Evolutionary conservation across 2,113 vertebrate species (phyloP).

Genomic region (Periophthalmus modestus): DNA sequence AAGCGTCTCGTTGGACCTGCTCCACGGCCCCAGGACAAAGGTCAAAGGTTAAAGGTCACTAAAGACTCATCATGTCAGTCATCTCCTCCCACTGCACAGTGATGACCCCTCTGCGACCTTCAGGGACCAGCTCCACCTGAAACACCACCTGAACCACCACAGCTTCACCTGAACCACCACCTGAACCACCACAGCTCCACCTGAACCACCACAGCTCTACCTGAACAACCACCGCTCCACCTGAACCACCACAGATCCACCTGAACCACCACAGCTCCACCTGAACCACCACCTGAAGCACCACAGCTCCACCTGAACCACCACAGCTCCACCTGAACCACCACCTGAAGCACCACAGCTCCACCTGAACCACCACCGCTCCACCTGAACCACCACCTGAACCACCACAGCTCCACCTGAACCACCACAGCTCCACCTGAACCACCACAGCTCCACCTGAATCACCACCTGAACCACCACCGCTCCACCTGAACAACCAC

Average conservation of each 20-base stretch:
- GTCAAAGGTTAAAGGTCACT: conserved; percentile 69
- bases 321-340: too few species aligned
- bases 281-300: background rate
- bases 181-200: conserved; percentile 6
- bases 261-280: conserved; percentile 15
- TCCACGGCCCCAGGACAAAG: conserved; percentile 34
- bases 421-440: too few species aligned
- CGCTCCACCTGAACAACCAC: too few species aligned
- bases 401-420: too few species aligned
- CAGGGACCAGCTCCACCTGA: conserved; percentile 19
- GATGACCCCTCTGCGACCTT: conserved; percentile 54
- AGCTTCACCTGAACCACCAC: too few species aligned
- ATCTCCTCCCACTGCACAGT: conserved; percentile 38
- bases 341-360: conserved; percentile 5
- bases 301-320: too few species aligned
- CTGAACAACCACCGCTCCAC: conserved; percentile 15
- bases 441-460: conserved; percentile 4
- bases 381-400: too few species aligned
- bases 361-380: background rate
- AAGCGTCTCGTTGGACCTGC: conserved; percentile 33
- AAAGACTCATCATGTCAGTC: conserved; percentile 58
- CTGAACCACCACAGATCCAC: too few species aligned
- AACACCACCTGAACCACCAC: too few species aligned
- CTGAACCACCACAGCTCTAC: background rate
- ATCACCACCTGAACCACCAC: too few species aligned